Conservation (phyloP, 2,888 invertebrate genomes). For the Beris chalybata region DNA sequence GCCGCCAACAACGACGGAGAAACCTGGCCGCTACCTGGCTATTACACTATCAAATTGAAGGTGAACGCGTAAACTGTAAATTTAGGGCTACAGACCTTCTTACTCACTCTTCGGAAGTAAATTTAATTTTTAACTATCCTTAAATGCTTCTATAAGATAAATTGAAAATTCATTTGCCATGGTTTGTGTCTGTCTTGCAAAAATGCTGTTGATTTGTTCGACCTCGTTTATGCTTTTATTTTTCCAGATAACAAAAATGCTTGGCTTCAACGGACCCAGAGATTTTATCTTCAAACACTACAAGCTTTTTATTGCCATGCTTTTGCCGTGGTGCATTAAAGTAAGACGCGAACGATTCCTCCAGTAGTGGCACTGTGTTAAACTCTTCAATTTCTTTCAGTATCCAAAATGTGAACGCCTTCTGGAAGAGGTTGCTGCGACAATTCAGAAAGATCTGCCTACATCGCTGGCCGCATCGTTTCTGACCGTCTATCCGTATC, state of each 20-base stretch:
- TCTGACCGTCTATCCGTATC: conserved; percentile 70
- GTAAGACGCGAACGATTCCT: conserved; percentile 44
- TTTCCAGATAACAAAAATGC: conserved; percentile 62
- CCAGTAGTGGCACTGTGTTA: background rate
- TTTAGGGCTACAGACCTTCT: too few relatives aligned
- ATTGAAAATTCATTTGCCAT: too few relatives aligned
- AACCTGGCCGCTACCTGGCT: too few relatives aligned
- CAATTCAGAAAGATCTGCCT: conserved; percentile 62
- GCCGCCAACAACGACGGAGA: too few relatives aligned
- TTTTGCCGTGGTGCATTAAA: conserved; percentile 62
- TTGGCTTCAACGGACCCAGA: conserved; percentile 69
- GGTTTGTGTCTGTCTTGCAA: too few relatives aligned
- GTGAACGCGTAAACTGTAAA: too few relatives aligned
- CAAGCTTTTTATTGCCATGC: conserved; percentile 69
- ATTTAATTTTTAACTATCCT: too few relatives aligned
- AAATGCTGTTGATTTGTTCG: too few relatives aligned
- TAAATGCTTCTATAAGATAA: too few relatives aligned
- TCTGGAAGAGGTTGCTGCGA: conserved; percentile 65
- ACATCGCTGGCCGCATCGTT: conserved; percentile 68
- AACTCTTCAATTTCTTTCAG: conserved; percentile 25
- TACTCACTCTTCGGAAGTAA: too few relatives aligned
- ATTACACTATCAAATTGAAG: too few relatives aligned
- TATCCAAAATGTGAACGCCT: conserved; percentile 57
- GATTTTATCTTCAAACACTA: conserved; percentile 72
- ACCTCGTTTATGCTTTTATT: background rate